A percentile compares a stretch with the other conserved stretches of the same genome.
Conservation (phyloP, 1,140 invertebrate species). For the Bradynema listronoti region DNA sequence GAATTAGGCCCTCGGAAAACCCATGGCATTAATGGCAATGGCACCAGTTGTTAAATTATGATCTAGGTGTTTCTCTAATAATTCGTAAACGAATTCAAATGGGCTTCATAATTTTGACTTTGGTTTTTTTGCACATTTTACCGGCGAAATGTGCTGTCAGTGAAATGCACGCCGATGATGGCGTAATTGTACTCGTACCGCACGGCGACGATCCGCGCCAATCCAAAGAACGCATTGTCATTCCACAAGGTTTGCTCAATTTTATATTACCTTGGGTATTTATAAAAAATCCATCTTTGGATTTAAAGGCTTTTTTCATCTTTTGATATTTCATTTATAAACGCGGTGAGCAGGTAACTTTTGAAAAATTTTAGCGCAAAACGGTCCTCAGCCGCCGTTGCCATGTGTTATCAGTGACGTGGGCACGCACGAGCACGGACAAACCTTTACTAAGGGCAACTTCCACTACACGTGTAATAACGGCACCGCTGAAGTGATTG, state of each 20-base stretch:
- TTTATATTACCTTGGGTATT: neutral
- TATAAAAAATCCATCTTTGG: neutral
- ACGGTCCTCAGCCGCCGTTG: constrained; percentile 43
- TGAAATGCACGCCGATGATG: constrained; percentile 1
- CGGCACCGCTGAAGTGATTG: constrained; percentile 56
- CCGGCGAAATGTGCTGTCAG: neutral
- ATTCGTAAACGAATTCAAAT: no score
- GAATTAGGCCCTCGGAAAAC: no score
- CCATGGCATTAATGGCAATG: no score
- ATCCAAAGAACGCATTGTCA: constrained; percentile 43
- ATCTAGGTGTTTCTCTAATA: no score
- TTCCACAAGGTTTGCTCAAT: constrained; percentile 40
- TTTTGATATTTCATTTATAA: no score
- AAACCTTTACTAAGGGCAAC: constrained; percentile 57
- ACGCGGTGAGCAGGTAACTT: neutral
- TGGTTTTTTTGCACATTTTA: no score
- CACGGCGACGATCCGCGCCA: constrained; percentile 37
- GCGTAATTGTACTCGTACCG: constrained; percentile 1
- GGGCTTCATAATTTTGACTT: no score
- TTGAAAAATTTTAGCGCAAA: constrained; percentile 33
- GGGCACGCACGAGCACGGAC: constrained; percentile 55
- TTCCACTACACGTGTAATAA: constrained; percentile 55
- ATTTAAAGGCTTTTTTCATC: constrained; percentile 8
- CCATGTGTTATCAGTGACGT: constrained; percentile 47
- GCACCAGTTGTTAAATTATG: no score